Conservation (phyloP, 1,140 invertebrate species). For the Tyrophagus putrescentiae region DNA sequence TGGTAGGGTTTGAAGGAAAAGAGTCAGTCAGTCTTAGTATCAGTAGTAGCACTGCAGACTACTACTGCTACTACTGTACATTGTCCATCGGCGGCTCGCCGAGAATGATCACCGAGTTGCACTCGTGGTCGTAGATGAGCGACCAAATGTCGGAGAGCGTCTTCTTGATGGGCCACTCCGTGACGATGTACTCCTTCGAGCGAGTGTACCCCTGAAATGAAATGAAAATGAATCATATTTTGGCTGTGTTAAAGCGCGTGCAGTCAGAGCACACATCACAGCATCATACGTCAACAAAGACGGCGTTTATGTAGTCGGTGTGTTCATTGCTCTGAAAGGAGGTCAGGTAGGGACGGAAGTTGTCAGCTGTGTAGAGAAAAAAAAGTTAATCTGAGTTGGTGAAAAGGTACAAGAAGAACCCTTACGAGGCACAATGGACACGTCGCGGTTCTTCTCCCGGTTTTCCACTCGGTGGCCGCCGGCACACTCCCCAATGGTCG, state of each 20-base stretch:
- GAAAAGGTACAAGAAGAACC: slow-evolving; percentile 30
- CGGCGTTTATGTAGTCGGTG: slow-evolving; percentile 97
- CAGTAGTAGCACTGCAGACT: too few species aligned
- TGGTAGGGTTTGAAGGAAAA: too few species aligned
- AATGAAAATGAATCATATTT: slow-evolving; percentile 2
- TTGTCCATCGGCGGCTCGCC: slow-evolving; percentile 52
- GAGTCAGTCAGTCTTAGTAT: too few species aligned
- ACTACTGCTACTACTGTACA: too few species aligned
- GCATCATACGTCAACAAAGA: slow-evolving; percentile 90
- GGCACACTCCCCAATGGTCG: slow-evolving; percentile 95
- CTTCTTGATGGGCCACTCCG: slow-evolving; percentile 84
- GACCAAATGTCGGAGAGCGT: slow-evolving; percentile 94
- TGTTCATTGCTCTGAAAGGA: slow-evolving; percentile 93
- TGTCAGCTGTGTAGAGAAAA: slow-evolving; percentile 56
- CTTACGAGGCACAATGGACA: slow-evolving; percentile 91
- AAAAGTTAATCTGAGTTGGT: too few species aligned
- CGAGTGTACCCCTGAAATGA: slow-evolving; percentile 77
- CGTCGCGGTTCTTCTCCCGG: slow-evolving; percentile 88
- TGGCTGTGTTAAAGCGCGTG: neutral
- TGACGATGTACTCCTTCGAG: slow-evolving; percentile 86
- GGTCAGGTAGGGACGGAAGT: slow-evolving; percentile 88
- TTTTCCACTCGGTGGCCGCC: slow-evolving; percentile 93
- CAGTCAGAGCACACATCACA: slow-evolving; percentile 7
- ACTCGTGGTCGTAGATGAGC: slow-evolving; percentile 90
- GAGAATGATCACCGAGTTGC: slow-evolving; percentile 82